These are phyloP conservation scores for Troides helena DNA, from an alignment of 2,888 invertebrate genomes.

Conservation along the genomic window DNA sequence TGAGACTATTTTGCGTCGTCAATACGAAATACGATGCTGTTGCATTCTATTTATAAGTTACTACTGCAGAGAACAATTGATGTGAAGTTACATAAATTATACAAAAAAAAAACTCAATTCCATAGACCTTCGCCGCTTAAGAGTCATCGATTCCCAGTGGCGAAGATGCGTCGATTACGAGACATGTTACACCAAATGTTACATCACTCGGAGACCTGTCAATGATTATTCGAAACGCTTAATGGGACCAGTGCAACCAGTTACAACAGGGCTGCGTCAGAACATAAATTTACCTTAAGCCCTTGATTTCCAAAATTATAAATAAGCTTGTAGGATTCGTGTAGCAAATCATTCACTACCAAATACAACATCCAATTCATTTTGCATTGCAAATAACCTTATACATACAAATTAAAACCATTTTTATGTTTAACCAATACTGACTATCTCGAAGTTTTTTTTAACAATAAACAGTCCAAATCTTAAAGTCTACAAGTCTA, in stretches of 20 bases:
- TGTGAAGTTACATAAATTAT: conserved; percentile 3
- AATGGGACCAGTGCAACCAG: conserved; percentile 18
- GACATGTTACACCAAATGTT: conserved; percentile 18
- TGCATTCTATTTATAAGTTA: not conserved
- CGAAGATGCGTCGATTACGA: conserved; percentile 14
- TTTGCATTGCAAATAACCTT: not conserved
- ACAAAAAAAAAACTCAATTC: not conserved
- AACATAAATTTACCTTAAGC: not conserved
- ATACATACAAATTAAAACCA: not conserved
- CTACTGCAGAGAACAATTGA: not conserved
- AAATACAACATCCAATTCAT: not conserved
- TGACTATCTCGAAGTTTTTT: too few species aligned
- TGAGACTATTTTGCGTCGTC: not conserved
- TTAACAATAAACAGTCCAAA: too few species aligned
- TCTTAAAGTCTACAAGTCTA: too few species aligned
- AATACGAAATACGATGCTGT: not conserved
- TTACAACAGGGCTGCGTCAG: conserved; percentile 3
- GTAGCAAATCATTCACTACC: not conserved
- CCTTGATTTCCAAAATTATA: not conserved
- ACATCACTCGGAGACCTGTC: conserved; percentile 40
- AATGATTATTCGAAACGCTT: conserved; percentile 28
- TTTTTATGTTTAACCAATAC: not conserved
- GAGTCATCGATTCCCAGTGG: not conserved
- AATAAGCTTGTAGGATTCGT: not conserved
- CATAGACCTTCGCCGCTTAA: not conserved